A percentile compares a stretch with the other conserved stretches of the same genome.
These are phyloP conservation scores for Callocephalon fimbriatum DNA, from an alignment of 2,113 vertebrate genomes.

Conservation along the genomic window DNA sequence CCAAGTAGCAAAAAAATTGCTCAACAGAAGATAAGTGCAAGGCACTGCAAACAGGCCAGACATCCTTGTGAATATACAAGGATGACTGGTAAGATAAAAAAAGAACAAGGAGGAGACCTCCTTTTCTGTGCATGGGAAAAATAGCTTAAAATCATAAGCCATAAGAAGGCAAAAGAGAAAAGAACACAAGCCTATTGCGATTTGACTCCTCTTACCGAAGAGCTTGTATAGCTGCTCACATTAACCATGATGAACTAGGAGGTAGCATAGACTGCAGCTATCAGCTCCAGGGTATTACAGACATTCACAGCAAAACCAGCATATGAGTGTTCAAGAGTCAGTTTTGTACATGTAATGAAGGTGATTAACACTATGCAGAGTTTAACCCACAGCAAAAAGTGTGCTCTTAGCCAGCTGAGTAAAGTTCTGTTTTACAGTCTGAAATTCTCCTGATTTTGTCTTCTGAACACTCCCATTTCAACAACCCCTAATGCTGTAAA, in stretches of 20 bases:
- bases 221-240: fast-evolving
- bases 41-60: neutral
- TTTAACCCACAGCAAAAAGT: neutral
- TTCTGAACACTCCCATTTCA: neutral
- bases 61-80: neutral
- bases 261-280: neutral
- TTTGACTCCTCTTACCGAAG: neutral
- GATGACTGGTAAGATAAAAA: neutral
- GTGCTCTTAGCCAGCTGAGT: neutral
- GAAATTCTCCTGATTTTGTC: neutral
- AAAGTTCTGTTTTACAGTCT: neutral
- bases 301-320: neutral
- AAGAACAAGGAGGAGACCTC: neutral
- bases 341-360: neutral
- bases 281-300: neutral
- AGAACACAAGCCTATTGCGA: fast-evolving
- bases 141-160: neutral
- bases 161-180: neutral
- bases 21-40: neutral
- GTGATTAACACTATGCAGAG: neutral
- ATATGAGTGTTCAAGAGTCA: neutral
- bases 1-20: neutral
- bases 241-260: neutral
- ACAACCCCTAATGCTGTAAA: neutral
- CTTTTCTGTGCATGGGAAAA: neutral